Base-by-base conservation (phyloP, 2,888 invertebrate species). In the Lacanobia wlatinum region DNA sequence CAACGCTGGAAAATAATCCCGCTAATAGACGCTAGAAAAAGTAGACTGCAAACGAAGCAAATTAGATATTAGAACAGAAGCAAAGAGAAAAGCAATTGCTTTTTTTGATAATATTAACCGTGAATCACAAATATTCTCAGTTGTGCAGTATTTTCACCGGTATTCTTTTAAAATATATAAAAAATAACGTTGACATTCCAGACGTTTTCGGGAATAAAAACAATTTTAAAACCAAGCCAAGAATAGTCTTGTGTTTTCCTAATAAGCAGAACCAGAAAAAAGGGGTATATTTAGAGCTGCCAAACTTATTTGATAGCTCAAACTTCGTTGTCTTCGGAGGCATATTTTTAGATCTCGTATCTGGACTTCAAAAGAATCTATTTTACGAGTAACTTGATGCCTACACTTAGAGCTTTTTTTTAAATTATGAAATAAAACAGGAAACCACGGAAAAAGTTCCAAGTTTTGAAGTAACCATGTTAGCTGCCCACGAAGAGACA, bases 21-120 rank as follows among this genome's bases (percentile, higher is more conserved):
- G 28, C 66, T 76, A 83, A 83, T 82, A 69, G 80, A 38, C 1
- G 50, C 60, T 64, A 65, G 55, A 83, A 58, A 75, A 63, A 66
- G 34, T 60, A 34, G 66, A 64, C 66, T 64, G 48, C 56, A 48
- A 62, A 55, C 72, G 56, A 65, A 69, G 68, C 55, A 69, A 82
- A 83, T 78, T 80, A 65, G 60, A 28, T 71, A 60, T 72, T 48
- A 78, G 12, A 73, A 56, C 40, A 65, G 43, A 68, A 70, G 62
- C 53, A 53, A 58, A 48, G 21, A 40, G 21, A 62, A 21, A 34
- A 43, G 56, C 8, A 52, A 23, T 40, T 52, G 14, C 1, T 18
- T 59, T 60, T 60, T 43, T 73, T 0, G 9, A 18, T n/a, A 58
- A 60, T 61, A 4, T 10, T 5, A 21, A 7, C 50, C 40, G 14